Conservation (phyloP, 1,140 invertebrate genomes). For the Hesperophylax magnus region DNA sequence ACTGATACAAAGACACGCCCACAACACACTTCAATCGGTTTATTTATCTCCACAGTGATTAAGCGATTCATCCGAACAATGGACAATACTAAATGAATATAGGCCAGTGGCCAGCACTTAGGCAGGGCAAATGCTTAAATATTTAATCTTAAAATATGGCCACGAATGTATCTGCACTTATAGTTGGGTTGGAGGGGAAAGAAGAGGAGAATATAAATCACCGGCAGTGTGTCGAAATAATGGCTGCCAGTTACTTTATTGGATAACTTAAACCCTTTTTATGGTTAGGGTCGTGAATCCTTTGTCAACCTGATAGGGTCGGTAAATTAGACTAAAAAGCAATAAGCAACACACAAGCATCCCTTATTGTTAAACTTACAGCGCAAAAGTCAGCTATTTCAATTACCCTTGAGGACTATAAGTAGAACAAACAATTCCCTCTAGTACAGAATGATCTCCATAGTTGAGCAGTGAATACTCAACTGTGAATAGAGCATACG, state of each 20-base stretch:
- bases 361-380: background rate
- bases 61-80: no score
- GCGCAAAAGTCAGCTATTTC: background rate
- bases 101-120: background rate
- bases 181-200: background rate
- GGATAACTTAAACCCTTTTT: conserved; percentile 38
- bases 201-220: conserved; percentile 24
- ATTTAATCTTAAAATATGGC: conserved; percentile 8
- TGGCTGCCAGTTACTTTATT: conserved; percentile 37
- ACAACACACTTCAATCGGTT: no score
- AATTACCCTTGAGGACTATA: background rate
- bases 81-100: no score
- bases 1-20: no score
- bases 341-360: conserved; percentile 24
- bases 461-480: no score
- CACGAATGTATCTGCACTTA: conserved; percentile 22
- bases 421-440: background rate
- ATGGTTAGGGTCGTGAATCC: conserved; percentile 28
- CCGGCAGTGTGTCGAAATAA: conserved; percentile 38
- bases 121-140: background rate
- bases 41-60: no score
- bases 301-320: conserved; percentile 33
- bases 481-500: no score
- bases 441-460: no score
- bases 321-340: conserved; percentile 40